Percentiles rank a stretch among this genome's conserved stretches.
phyloP scores from a whole-genome alignment of 2,113 vertebrate genomes.

The Labrus mixtus region DNA sequence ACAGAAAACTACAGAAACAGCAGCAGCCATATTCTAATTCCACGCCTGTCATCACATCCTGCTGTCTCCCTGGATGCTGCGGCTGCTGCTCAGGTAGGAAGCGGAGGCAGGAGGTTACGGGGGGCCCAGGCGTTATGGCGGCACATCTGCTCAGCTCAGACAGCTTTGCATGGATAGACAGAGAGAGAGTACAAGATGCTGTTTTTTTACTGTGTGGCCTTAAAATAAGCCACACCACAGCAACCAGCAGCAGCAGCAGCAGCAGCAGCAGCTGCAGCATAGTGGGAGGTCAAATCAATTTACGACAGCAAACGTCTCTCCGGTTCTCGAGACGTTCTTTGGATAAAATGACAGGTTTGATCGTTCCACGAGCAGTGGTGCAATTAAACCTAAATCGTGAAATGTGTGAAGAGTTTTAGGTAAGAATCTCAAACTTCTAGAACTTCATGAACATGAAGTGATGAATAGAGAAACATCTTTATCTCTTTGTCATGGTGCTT shows the following conservation, averaged over 20 bases:
- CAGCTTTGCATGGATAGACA: neutral
- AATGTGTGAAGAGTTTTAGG: neutral
- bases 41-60: slow-evolving; percentile 50
- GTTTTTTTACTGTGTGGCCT: slow-evolving; percentile 21
- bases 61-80: slow-evolving; percentile 32
- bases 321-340: neutral
- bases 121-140: slow-evolving; percentile 46
- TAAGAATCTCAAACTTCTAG: neutral
- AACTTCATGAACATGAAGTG: too few species aligned
- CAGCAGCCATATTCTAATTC: slow-evolving; percentile 47
- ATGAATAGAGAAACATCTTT: too few species aligned
- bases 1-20: slow-evolving; percentile 10
- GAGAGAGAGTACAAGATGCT: neutral
- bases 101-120: slow-evolving; percentile 43
- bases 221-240: neutral
- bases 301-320: slow-evolving; percentile 6
- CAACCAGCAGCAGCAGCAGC: neutral
- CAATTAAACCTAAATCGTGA: neutral
- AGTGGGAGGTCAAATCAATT: slow-evolving; percentile 6
- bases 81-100: slow-evolving; percentile 49
- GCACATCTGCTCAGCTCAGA: slow-evolving; percentile 57
- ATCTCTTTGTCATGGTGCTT: too few species aligned
- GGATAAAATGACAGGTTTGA: neutral
- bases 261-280: slow-evolving; percentile 5
- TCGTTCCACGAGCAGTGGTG: neutral